Percentiles rank a stretch among this genome's conserved stretches.
Evolutionary conservation across 2,113 vertebrate species (phyloP).

Genomic region (Microtus oregoni): DNA sequence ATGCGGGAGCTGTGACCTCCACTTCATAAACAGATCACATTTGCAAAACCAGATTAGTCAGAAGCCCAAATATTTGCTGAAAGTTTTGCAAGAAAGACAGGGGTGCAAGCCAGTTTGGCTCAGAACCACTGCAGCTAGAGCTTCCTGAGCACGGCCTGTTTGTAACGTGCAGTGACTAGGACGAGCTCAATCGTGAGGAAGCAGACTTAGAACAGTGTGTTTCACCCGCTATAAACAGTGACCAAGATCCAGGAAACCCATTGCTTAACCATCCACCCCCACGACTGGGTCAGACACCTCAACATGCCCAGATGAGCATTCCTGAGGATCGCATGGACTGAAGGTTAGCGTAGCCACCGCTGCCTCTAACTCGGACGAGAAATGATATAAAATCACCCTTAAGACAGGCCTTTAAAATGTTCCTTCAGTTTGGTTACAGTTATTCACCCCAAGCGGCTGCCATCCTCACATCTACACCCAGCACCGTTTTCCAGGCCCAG

Average conservation of each 20-base stretch:
- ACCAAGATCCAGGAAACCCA: conserved; percentile 30
- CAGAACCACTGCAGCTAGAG: background rate
- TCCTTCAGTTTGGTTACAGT: background rate
- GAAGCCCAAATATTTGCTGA: conserved; percentile 88
- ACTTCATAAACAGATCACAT: conserved; percentile 82
- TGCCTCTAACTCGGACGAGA: background rate
- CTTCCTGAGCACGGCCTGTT: conserved; percentile 30
- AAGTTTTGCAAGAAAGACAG: conserved; percentile 85
- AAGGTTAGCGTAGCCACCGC: background rate
- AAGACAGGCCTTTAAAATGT: background rate
- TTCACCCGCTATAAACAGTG: conserved; percentile 39
- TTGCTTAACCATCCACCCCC: background rate
- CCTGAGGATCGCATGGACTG: background rate
- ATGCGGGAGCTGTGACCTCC: conserved; percentile 83
- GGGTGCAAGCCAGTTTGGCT: conserved; percentile 60
- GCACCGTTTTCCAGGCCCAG: background rate
- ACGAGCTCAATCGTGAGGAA: conserved; percentile 29
- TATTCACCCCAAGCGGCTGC: background rate
- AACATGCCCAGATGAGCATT: background rate
- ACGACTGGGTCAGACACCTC: background rate
- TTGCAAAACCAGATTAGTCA: conserved; percentile 82
- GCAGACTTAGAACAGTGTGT: conserved; percentile 49
- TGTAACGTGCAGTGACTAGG: conserved; percentile 46
- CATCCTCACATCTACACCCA: background rate
- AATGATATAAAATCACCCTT: no score